Evolutionary conservation across 2,888 invertebrate genomes (phyloP), one percentile per base, ranked within the genome.

Genomic region (Tenthredo livida): DNA sequence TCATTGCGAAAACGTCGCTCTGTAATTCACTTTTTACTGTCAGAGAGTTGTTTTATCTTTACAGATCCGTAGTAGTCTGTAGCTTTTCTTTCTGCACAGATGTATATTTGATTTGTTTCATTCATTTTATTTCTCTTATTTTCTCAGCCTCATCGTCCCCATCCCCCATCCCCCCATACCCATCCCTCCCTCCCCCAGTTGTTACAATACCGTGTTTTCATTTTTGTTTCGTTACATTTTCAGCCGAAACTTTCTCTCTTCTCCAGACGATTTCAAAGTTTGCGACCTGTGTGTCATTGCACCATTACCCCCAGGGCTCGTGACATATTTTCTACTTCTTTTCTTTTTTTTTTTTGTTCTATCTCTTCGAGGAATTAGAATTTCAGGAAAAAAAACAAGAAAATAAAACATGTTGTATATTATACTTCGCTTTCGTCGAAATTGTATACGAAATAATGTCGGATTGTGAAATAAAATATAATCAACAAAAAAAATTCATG

Each of bases 1-100:
- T 90, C 89, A 90, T 88, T 89, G 88, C 87, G 87, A 89, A 90
- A 91, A 90, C 90, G 89, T 89, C 89, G 89, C 89, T 89, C 89
- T 87, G 88, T 89, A 88, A 89, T 90, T 89, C 86, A 88, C 87
- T 88, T 86, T 87, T 86, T 83, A 84, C 77, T 50, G 67, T 6
- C 47, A 61, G 58, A 65, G 77, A 78, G 65, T 77, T 65, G 84
- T 78, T 84, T 78, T 77, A 77, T 70, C 83, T 67, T 83, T 83
- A 83, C 65, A 70, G 83, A 50, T 83, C 70, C 83, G 47, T 9
- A 83, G 83, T 70, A 83, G 83, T 70, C 67, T 83, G 47, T 67
- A 50, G 29, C 3, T 80, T 80, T 67, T 67, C 43, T 67, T 47
- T 47, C 65, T 47, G 43, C 83, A 29, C 67, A 70, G 67, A 83